Evolutionary conservation across 2,797 vertebrate species (phyloP), one percentile per base, ranked within the genome.

Genomic region (Coregonus ussuriensis): DNA sequence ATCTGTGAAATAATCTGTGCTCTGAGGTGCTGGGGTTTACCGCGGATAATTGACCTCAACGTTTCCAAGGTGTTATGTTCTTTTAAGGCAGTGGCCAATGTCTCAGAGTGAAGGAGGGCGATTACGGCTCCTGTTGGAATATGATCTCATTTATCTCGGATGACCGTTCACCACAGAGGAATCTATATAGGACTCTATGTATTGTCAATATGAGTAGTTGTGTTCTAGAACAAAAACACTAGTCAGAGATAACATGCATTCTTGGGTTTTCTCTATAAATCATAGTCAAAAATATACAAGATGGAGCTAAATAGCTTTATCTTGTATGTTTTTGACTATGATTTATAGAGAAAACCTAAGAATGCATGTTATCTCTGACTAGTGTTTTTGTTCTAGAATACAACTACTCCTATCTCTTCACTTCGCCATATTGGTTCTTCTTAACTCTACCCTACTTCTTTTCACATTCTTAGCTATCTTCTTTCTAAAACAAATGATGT

Each of bases 11-110:
- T 83, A 83, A 89, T 85, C 67, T 81, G 76, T 51, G 53, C 86
- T 82, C 41, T 11, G 41, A 47, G 41, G 41, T 2, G 41, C 41
- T 47, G 41, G 41, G 33, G 72, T 21, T 84, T 66, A 21, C 75
- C 78, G 79, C 35, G 18, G 81, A 82, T 91, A 86, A 90, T 74
- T 87, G 86, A 91, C 87, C 90, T 4, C 75, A 74, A 71, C 78
- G 72, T 79, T 71, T 78, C 77, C 2, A 53, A 66, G 63, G 80
- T 11, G 77, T 71, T 25, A 51, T 31, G 59, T 63, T 79, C 37
- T 79, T 84, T 79, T 59, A 63, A 83, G 72, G 71, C 11, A 66
- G 74, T 71, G 2, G 35, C 21, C 54, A 21, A 33, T 70, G 71
- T 35, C 82, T 54, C 31, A 41, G 6, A 31, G 33, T 5, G 14